A percentile compares a stretch with the other conserved stretches of the same genome.
phyloP scores from a whole-genome alignment of 2,797 vertebrate genomes.

The Rousettus madagascariensis region DNA sequence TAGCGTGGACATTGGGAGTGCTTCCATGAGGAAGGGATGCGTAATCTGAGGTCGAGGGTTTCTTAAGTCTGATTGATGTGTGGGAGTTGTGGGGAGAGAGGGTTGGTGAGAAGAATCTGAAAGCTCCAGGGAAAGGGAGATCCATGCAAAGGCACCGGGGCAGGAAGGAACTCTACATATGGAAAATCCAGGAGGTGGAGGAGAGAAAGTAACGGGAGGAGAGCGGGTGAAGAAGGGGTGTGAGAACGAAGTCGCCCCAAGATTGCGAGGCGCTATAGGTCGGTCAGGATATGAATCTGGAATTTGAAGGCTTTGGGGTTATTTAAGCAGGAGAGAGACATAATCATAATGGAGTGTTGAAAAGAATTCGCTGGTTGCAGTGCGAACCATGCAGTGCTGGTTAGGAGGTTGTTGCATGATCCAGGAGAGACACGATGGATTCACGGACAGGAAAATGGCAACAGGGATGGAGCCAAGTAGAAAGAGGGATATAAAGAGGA shows the following conservation, averaged over 20 bases:
- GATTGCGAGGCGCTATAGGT: background rate
- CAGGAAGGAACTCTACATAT: background rate
- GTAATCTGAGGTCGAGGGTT: background rate
- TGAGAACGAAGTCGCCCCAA: background rate
- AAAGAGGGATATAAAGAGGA: background rate
- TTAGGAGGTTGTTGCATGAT: background rate
- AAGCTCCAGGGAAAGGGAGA: background rate
- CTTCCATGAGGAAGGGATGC: background rate
- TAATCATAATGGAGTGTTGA: background rate
- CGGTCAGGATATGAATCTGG: background rate
- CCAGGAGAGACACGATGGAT: background rate
- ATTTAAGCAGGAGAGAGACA: background rate
- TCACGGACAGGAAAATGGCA: background rate
- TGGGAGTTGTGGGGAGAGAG: rapidly evolving
- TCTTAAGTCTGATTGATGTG: background rate
- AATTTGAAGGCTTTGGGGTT: background rate
- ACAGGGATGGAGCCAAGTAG: background rate
- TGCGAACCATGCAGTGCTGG: background rate
- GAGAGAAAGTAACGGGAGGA: background rate
- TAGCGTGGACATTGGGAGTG: background rate
- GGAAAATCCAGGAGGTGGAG: background rate
- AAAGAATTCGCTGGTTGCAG: background rate
- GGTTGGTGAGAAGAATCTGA: background rate
- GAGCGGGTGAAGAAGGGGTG: background rate
- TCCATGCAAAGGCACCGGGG: background rate